Percentiles rank a stretch among this genome's conserved stretches.
Conservation (phyloP, 1,140 invertebrate genomes). For the Hyles vespertilio region DNA sequence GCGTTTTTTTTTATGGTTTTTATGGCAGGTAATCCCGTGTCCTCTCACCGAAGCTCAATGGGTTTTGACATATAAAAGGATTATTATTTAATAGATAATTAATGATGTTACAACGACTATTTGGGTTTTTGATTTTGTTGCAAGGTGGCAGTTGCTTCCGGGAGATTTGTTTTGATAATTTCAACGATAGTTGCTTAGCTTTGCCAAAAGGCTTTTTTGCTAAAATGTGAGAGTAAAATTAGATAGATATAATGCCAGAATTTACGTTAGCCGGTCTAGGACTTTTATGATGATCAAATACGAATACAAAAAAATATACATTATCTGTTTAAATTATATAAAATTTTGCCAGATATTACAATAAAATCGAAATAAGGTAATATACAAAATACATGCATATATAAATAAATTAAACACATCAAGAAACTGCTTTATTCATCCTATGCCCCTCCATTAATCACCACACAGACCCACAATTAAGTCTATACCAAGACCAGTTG, state of each 20-base stretch:
- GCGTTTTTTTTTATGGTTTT: constrained; percentile 66
- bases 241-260: neutral
- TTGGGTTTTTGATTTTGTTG: constrained; percentile 14
- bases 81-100: constrained; percentile 72
- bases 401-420: too few species aligned
- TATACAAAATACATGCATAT: too few species aligned
- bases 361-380: too few species aligned
- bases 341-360: too few species aligned
- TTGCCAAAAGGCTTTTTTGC: neutral
- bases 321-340: too few species aligned
- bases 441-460: too few species aligned
- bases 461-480: too few species aligned
- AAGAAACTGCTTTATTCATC: too few species aligned
- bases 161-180: neutral
- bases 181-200: neutral
- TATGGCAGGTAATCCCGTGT: constrained; percentile 65
- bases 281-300: too few species aligned
- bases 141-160: neutral
- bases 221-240: neutral
- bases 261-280: too few species aligned
- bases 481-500: too few species aligned
- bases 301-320: too few species aligned
- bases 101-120: constrained; percentile 46
- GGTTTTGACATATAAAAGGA: constrained; percentile 70
- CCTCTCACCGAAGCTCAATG: constrained; percentile 52